phyloP scores from a whole-genome alignment of 2,113 vertebrate genomes.

The Miniopterus natalensis region DNA sequence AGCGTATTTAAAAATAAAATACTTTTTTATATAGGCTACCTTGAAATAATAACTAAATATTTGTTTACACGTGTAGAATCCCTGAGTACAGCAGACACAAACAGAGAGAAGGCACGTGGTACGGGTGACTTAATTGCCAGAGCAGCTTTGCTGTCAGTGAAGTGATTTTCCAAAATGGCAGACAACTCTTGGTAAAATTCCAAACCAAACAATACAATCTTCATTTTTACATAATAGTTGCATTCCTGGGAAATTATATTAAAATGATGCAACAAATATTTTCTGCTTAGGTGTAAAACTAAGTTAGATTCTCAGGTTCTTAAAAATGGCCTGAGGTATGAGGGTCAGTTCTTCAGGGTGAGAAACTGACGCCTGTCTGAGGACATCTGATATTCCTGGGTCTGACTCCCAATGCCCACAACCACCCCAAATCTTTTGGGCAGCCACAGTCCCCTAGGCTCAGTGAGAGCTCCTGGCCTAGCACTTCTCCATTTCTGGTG shows the following conservation, averaged over 20 bases:
- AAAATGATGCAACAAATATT: neutral
- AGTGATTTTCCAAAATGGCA: conserved; percentile 7
- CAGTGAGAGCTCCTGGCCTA: neutral
- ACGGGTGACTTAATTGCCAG: neutral
- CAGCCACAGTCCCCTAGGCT: neutral
- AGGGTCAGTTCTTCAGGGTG: neutral
- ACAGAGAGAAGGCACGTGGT: neutral
- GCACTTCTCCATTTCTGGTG: neutral
- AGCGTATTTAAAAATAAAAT: too few species aligned
- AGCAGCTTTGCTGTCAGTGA: neutral
- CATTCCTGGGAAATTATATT: neutral
- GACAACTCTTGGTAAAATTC: neutral
- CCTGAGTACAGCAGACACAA: neutral
- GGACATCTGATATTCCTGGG: neutral
- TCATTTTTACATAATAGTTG: neutral
- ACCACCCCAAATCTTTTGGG: neutral
- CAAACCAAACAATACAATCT: neutral
- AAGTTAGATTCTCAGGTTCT: neutral
- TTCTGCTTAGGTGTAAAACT: neutral
- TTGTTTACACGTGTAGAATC: neutral
- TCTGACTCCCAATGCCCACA: neutral
- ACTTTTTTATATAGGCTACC: neutral
- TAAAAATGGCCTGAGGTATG: neutral
- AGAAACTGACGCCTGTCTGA: neutral
- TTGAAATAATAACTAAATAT: neutral